These are phyloP conservation scores for Pollenia angustigena DNA, from an alignment of 2,888 invertebrate species.

Conservation along the genomic window DNA sequence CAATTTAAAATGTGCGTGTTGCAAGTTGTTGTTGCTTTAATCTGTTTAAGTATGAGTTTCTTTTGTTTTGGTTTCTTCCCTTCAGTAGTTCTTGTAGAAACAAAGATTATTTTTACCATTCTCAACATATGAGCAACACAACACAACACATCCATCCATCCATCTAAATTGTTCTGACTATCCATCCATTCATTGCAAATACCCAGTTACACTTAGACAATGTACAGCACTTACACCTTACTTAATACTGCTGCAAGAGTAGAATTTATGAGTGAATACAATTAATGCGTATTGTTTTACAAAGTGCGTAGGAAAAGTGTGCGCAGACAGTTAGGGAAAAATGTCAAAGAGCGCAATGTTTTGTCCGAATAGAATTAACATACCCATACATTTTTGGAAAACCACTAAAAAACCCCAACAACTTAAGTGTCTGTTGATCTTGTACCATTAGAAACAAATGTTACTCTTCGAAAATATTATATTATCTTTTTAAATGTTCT, in stretches of 20 bases:
- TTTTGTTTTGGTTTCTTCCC: constrained; percentile 76
- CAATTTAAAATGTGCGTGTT: constrained; percentile 54
- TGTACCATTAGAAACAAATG: too few species aligned
- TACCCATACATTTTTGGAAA: too few species aligned
- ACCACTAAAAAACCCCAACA: too few species aligned
- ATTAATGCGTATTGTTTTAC: constrained; percentile 70
- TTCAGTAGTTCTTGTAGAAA: constrained; percentile 42
- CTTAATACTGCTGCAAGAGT: constrained; percentile 1
- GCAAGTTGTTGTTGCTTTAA: constrained; percentile 39
- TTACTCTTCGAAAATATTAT: too few species aligned
- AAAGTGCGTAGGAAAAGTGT: constrained; percentile 62
- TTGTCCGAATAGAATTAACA: too few species aligned
- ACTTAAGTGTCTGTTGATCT: too few species aligned
- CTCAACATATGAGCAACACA: neutral
- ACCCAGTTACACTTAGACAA: constrained; percentile 24
- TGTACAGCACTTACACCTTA: constrained; percentile 41
- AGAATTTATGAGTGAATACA: constrained; percentile 57
- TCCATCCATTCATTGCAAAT: constrained; percentile 15
- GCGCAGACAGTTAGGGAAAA: constrained; percentile 7
- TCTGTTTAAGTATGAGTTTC: constrained; percentile 69
- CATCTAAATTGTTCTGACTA: constrained; percentile 67
- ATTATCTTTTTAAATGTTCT: too few species aligned
- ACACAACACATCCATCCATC: constrained; percentile 63
- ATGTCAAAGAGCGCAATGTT: constrained; percentile 13
- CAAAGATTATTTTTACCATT: constrained; percentile 41